phyloP scores from a whole-genome alignment of 2,113 vertebrate species.

The Muntiacus reevesi region DNA sequence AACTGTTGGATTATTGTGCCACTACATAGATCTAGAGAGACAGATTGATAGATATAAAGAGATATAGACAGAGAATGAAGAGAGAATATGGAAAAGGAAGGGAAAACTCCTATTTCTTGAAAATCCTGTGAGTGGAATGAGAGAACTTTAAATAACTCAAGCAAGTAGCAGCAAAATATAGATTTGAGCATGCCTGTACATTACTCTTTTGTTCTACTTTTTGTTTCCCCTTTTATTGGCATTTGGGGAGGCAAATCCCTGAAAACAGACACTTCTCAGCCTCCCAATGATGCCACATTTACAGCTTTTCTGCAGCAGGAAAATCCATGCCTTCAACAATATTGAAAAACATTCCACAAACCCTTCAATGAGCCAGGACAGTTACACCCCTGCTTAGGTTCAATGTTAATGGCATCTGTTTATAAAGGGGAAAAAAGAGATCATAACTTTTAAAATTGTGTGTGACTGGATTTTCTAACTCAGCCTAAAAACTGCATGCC shows the following conservation, averaged over 20 bases:
- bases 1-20: not conserved
- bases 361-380: slow-evolving; percentile 29
- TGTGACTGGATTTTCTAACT: slow-evolving; percentile 32
- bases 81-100: not conserved
- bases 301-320: not conserved
- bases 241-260: slow-evolving; percentile 41
- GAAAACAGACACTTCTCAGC: slow-evolving; percentile 39
- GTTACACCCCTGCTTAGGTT: slow-evolving; percentile 61
- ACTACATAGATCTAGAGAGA: not conserved
- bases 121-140: not conserved
- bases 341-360: not conserved
- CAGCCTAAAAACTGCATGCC: not conserved
- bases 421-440: slow-evolving; percentile 9
- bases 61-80: not conserved
- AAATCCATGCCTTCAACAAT: not conserved
- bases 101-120: not conserved
- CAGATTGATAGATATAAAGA: not conserved
- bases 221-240: not conserved
- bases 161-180: not conserved
- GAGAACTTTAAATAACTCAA: not conserved
- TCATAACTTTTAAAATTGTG: slow-evolving; percentile 21
- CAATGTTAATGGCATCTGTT: slow-evolving; percentile 61
- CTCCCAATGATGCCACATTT: slow-evolving; percentile 24
- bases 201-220: not conserved
- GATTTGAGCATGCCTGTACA: not conserved